Conservation (phyloP, 2,888 invertebrate genomes). For the Mimas tiliae region DNA sequence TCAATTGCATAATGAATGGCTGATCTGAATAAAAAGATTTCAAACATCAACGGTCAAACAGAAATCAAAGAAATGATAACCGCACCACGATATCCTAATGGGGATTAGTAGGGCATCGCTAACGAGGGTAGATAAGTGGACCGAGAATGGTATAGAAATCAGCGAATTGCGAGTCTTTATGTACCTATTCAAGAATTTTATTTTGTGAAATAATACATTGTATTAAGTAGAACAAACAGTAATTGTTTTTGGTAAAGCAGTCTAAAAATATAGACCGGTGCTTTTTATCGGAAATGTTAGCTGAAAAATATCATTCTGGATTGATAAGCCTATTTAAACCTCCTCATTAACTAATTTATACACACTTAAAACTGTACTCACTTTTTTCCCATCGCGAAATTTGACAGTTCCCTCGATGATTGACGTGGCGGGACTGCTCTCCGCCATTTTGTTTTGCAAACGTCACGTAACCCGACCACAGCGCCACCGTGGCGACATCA, state of each 20-base stretch:
- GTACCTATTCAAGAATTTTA: not conserved
- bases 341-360: no score
- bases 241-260: no score
- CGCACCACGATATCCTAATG: not conserved
- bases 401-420: conserved; percentile 96
- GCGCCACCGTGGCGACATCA: conserved; percentile 68
- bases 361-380: conserved; percentile 54
- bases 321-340: no score
- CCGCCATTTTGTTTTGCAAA: conserved; percentile 69
- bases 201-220: no score
- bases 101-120: conserved; percentile 12
- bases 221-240: no score
- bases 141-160: not conserved
- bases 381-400: conserved; percentile 96
- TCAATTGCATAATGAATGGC: not conserved
- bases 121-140: not conserved
- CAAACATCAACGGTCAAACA: not conserved
- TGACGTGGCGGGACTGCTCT: conserved; percentile 86
- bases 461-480: conserved; percentile 75
- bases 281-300: no score
- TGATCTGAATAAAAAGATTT: not conserved
- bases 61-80: conserved; percentile 1
- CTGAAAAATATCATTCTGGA: not conserved
- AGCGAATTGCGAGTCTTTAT: no score
- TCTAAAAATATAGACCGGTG: no score